These are phyloP conservation scores for Macrobrachium rosenbergii DNA, from an alignment of 1,140 invertebrate genomes.

Conservation along the genomic window DNA sequence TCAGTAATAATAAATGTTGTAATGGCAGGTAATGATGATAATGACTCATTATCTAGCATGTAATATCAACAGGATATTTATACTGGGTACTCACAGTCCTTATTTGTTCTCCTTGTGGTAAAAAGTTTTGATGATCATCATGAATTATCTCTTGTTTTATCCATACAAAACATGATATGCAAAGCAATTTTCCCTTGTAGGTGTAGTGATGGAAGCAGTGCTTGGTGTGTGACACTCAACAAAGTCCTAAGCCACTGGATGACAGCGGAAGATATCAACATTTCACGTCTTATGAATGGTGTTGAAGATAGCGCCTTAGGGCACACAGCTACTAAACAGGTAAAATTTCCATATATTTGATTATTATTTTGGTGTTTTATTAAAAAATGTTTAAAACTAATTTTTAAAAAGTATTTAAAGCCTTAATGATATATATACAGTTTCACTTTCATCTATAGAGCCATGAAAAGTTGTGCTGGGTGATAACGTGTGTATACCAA, in stretches of 20 bases:
- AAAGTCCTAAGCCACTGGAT: constrained; percentile 47
- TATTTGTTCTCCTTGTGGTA: no score
- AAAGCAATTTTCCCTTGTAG: constrained; percentile 6
- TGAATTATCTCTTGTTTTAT: background rate
- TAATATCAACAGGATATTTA: no score
- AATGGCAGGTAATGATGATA: no score
- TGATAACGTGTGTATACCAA: no score
- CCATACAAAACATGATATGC: background rate
- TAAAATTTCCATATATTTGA: background rate
- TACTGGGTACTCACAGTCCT: no score
- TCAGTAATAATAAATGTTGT: no score
- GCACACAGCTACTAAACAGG: constrained; percentile 51
- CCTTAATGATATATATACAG: no score
- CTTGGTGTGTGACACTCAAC: constrained; percentile 57
- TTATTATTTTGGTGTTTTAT: background rate
- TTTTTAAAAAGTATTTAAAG: constrained; percentile 1
- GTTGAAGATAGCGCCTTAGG: constrained; percentile 42
- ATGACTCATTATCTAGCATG: no score
- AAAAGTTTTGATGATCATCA: no score
- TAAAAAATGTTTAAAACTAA: background rate
- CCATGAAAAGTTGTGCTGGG: no score
- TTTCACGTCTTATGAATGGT: constrained; percentile 14
- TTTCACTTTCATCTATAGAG: no score
- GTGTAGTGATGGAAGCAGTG: constrained; percentile 46
- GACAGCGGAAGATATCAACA: constrained; percentile 32